phyloP scores from a whole-genome alignment of 2,113 vertebrate species.

The Aegithalos caudatus region DNA sequence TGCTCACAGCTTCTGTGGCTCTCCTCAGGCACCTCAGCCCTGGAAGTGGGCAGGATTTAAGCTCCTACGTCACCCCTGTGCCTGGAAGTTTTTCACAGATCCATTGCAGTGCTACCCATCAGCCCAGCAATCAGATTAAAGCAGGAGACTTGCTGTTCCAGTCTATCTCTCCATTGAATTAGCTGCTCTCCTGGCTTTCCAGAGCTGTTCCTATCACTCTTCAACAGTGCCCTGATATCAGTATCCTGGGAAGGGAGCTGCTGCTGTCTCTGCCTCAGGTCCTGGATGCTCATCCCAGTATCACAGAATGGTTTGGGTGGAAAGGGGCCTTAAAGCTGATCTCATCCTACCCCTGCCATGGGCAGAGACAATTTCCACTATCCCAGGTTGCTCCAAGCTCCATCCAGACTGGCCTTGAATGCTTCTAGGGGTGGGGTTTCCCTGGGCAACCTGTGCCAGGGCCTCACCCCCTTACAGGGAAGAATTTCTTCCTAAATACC shows the following conservation, averaged over 20 bases:
- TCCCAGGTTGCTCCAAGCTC: background rate
- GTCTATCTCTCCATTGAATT: background rate
- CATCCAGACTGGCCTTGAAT: background rate
- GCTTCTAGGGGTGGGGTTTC: background rate
- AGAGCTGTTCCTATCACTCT: background rate
- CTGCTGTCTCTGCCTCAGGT: background rate
- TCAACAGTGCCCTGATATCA: background rate
- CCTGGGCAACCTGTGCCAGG: background rate
- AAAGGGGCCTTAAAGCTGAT: background rate
- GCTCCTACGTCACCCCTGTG: background rate
- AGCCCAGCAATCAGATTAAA: slow-evolving; percentile 16
- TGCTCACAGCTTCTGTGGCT: background rate
- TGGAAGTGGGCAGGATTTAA: background rate
- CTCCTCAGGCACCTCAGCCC: background rate
- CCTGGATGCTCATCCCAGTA: background rate
- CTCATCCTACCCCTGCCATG: background rate
- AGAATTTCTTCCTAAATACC: background rate
- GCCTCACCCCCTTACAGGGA: background rate
- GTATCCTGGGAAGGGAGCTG: background rate
- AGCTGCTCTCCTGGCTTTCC: background rate
- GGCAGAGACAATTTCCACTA: background rate
- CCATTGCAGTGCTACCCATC: background rate
- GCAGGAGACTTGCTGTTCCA: background rate
- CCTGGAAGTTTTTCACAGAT: background rate
- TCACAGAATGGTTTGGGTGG: background rate